Evolutionary conservation across 2,113 vertebrate genomes (phyloP).

Genomic region (Sander lucioperca): DNA sequence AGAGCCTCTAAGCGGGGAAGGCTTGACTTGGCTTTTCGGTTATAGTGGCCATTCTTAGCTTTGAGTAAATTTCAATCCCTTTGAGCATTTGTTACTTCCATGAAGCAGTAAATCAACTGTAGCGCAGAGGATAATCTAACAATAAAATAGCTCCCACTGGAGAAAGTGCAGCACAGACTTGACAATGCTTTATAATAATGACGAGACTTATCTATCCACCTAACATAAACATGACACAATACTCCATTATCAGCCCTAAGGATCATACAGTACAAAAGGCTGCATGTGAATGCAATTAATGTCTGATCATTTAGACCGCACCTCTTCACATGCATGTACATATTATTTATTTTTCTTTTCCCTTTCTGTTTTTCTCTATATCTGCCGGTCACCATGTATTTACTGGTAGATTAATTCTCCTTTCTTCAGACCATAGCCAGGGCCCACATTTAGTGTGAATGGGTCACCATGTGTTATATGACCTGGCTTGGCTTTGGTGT

Average conservation of each 20-base stretch:
- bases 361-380: background rate
- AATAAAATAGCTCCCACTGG: conserved; percentile 66
- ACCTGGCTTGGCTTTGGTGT: background rate
- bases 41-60: conserved; percentile 60
- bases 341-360: background rate
- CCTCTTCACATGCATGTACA: background rate
- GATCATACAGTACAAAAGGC: conserved; percentile 27
- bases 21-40: conserved; percentile 54
- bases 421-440: background rate
- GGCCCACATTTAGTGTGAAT: background rate
- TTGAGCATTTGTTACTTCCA: conserved; percentile 66
- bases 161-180: conserved; percentile 44
- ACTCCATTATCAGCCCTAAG: conserved; percentile 46
- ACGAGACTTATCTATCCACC: conserved; percentile 56
- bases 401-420: background rate
- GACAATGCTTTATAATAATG: conserved; percentile 57
- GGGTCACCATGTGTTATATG: conserved; percentile 16
- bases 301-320: conserved; percentile 18
- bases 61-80: conserved; percentile 69
- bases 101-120: conserved; percentile 68
- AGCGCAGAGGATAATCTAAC: conserved; percentile 60
- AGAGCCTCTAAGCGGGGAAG: conserved; percentile 48
- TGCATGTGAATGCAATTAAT: conserved; percentile 48
- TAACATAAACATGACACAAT: conserved; percentile 59
- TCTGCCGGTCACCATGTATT: conserved; percentile 1